These are phyloP conservation scores for Campoletis sonorensis DNA, from an alignment of 1,140 invertebrate species.

Conservation along the genomic window DNA sequence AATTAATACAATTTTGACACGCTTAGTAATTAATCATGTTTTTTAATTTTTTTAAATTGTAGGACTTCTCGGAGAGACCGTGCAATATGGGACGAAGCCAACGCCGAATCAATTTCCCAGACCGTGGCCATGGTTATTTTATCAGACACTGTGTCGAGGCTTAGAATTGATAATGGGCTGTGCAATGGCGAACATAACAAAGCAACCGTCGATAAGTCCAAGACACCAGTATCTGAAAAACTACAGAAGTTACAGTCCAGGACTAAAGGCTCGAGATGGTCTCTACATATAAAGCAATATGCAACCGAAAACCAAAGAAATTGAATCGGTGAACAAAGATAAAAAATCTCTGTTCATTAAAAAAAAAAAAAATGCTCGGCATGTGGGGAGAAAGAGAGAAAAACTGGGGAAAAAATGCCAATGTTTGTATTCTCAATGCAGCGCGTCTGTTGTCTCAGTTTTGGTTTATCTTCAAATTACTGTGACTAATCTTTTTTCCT, in stretches of 20 bases:
- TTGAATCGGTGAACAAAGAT: background rate
- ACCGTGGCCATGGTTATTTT: slow-evolving; percentile 78
- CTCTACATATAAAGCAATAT: slow-evolving; percentile 73
- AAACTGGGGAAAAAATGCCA: slow-evolving; percentile 23
- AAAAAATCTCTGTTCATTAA: no score
- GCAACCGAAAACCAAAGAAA: slow-evolving; percentile 10
- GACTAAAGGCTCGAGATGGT: slow-evolving; percentile 74
- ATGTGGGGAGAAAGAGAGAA: background rate
- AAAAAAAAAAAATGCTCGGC: background rate
- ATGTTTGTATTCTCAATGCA: slow-evolving; percentile 24
- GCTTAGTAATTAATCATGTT: no score
- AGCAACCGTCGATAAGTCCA: slow-evolving; percentile 78
- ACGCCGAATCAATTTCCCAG: slow-evolving; percentile 58
- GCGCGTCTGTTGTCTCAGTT: background rate
- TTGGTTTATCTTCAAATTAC: background rate
- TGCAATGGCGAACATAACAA: slow-evolving; percentile 80
- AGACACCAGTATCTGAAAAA: slow-evolving; percentile 75
- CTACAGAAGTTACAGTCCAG: slow-evolving; percentile 75
- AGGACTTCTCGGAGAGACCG: slow-evolving; percentile 67
- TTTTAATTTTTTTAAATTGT: slow-evolving; percentile 47
- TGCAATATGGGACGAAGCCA: slow-evolving; percentile 60
- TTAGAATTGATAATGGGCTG: slow-evolving; percentile 79
- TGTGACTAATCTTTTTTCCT: background rate
- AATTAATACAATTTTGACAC: no score
- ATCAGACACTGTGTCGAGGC: slow-evolving; percentile 77